Evolutionary conservation across 2,888 invertebrate genomes (phyloP), one percentile per base, ranked within the genome.

Genomic region (Ophioninae sp.): DNA sequence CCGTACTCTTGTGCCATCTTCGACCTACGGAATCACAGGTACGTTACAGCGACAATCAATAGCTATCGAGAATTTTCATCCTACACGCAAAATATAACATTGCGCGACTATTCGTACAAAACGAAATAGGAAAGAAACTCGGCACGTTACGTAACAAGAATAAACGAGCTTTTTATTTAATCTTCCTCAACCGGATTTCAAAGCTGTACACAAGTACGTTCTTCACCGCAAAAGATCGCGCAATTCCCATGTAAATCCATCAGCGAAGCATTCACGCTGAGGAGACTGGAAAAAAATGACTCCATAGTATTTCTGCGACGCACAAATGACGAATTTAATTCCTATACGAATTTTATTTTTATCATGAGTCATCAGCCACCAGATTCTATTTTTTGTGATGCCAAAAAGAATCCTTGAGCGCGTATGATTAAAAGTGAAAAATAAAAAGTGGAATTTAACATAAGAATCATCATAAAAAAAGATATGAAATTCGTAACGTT

Each of bases 1-100:
- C 95, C 95, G 94, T 94, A 91, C 93, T 95, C 87, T 92, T 95
- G 91, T 94, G 94, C 91, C 94, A 94, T 91, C 92, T 94, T 90
- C 94, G 94, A 90, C 93, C 94, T 92, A 93, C 94, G 88, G 93
- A 93, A 89, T 94, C 95, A 90, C 95, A 96, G 95, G 96, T 96
- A 94, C 94, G 94, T 74, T n/a, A 73, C 37, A 37, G 51, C 41
- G 20, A 20, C 13, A 58, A n/a, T 44, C 17, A 59, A 22, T 65
- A 58, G 30, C 9, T 56, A 76, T 41, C 10, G 44, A 72, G 20
- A 23, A 61, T 37, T 44, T 9, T 44, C n/a, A 13, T 73, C 73
- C 77, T 58, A 68, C 77, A 59, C 65, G 58, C 22, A 58, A 73
- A 59, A 74, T 63, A 30, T 51, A 10, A 10, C 10, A 59, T 59